phyloP scores from a whole-genome alignment of 1,140 invertebrate species.

The Pachypsylla venusta region DNA sequence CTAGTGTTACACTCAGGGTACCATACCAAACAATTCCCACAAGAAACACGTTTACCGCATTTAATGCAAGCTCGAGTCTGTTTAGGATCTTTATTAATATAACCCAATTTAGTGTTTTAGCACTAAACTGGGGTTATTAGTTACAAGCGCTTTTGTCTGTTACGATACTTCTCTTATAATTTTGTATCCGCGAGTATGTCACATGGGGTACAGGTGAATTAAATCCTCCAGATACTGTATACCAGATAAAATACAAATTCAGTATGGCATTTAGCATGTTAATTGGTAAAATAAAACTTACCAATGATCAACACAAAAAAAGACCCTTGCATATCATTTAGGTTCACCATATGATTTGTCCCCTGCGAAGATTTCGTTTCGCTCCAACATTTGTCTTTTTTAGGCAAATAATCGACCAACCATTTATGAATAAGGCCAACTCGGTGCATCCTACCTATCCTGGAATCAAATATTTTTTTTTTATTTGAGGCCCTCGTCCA shows the following conservation, averaged over 20 bases:
- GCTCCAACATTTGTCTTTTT: conserved; percentile 60
- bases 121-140: too few species aligned
- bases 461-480: conserved; percentile 31
- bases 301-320: conserved; percentile 66
- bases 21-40: too few species aligned
- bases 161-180: background rate
- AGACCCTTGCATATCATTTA: conserved; percentile 79
- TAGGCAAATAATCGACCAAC: conserved; percentile 57
- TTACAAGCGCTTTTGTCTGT: too few species aligned
- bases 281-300: conserved; percentile 32
- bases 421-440: conserved; percentile 72
- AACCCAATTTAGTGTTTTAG: too few species aligned
- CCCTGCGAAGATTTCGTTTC: conserved; percentile 41
- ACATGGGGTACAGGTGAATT: conserved; percentile 12
- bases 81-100: too few species aligned
- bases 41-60: too few species aligned
- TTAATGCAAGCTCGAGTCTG: too few species aligned
- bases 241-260: conserved; percentile 10
- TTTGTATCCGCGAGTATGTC: background rate
- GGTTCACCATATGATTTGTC: conserved; percentile 66
- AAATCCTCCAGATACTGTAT: conserved; percentile 11
- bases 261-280: background rate
- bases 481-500: too few species aligned
- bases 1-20: too few species aligned
- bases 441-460: conserved; percentile 61